Conservation (phyloP, 2,797 vertebrate genomes). For the Myoxocephalus aenaeus region DNA sequence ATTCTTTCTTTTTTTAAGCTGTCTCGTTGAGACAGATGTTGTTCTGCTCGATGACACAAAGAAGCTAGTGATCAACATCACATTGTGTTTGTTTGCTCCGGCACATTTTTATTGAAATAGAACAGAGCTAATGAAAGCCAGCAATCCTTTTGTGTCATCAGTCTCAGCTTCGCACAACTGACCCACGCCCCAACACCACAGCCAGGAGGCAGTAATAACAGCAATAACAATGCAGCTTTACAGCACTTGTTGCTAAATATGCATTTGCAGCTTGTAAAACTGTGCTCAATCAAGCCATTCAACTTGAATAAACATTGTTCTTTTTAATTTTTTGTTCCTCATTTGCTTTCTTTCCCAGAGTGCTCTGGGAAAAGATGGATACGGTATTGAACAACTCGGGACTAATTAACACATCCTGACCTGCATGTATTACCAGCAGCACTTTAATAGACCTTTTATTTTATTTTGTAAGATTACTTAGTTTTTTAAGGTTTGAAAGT, state of each 20-base stretch:
- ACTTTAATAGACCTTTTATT: neutral
- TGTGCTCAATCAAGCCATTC: neutral
- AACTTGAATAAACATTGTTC: neutral
- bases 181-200: constrained; percentile 15
- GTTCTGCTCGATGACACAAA: neutral
- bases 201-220: neutral
- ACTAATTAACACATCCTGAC: neutral
- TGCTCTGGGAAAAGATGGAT: neutral
- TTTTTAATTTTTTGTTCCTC: neutral
- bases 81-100: constrained; percentile 4
- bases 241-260: constrained; percentile 23
- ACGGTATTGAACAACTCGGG: neutral
- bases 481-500: no score
- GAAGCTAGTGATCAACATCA: neutral
- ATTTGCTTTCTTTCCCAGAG: neutral
- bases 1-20: no score
- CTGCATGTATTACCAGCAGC: neutral
- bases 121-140: constrained; percentile 9
- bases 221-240: constrained; percentile 9
- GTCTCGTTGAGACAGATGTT: neutral
- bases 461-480: neutral
- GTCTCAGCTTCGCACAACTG: constrained; percentile 13
- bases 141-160: constrained; percentile 5
- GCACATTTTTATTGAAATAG: constrained; percentile 11
- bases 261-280: constrained; percentile 21